Evolutionary conservation across 2,113 vertebrate species (phyloP), one percentile per base, ranked within the genome.

Genomic region (Campylomormyrus numenius): DNA sequence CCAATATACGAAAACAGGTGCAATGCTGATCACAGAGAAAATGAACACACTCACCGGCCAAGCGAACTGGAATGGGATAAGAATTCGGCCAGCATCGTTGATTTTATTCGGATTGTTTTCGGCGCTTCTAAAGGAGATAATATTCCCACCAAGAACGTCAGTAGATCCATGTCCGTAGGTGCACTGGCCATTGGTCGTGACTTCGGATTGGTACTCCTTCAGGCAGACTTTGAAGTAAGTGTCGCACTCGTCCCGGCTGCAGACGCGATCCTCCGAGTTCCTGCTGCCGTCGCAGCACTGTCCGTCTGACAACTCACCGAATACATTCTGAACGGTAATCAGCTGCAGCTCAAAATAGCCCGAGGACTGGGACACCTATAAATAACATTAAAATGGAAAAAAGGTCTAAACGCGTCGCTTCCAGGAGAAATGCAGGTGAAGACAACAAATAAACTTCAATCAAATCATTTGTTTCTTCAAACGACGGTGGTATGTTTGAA

Each of bases 301-400:
- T 93, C 98, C 97, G 94, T 95, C 97, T 94, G 96, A 96, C 96
- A 98, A 91, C 95, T 99, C 97, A 85, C 98, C 98, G 95, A 99
- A 98, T 87, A 95, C 95, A 94, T 99, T 99, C 96, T 97, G 96
- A 95, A 99, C 96, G 49, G 96, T 96, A 95, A 97, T 97, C 96
- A 99, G 95, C 97, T 97, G 97, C 95, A 99, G 96, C 97, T 99
- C 98, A 94, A 99, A 99, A 97, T 97, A 98, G 96, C 98, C 98
- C 93, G 96, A 96, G 93, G 97, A 97, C 94, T 96, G 95, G 95
- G 97, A 97, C 96, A 96, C 97, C 98, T 99, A 96, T 95, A 97
- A 96, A 97, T 96, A 97, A 95, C 93, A 94, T 80, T 80, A 89
- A 91, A 89, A 88, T 53, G 56, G 89, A 80, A 80, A 89, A 89